Evolutionary conservation across 2,113 vertebrate genomes (phyloP).

Genomic region (Penelope pileata): DNA sequence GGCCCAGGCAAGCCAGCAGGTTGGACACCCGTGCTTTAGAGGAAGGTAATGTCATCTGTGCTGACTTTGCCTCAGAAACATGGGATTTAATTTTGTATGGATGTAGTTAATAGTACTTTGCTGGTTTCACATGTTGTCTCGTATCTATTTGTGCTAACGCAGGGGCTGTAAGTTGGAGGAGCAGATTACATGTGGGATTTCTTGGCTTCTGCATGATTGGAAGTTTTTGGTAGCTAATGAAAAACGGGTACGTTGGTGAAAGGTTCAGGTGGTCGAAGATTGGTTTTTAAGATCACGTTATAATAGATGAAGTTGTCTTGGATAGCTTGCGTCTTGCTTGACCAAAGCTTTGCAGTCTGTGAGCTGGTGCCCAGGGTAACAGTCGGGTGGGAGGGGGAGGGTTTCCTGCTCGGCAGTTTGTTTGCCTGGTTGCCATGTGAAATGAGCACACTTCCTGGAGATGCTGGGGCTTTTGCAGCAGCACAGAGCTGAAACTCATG

Average conservation of each 20-base stretch:
- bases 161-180: background rate
- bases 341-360: background rate
- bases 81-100: background rate
- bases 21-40: background rate
- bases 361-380: background rate
- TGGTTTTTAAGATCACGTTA: background rate
- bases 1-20: too few species aligned
- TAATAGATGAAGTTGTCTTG: background rate
- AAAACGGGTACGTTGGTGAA: background rate
- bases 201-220: background rate
- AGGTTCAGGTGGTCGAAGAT: background rate
- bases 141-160: fast-evolving
- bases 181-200: background rate
- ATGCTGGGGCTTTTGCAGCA: background rate
- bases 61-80: background rate
- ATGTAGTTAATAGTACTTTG: background rate
- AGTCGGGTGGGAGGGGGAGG: background rate
- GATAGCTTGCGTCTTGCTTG: background rate
- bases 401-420: background rate
- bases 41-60: background rate
- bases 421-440: background rate
- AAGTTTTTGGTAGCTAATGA: background rate
- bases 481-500: fast-evolving
- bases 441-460: background rate
- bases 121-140: background rate